Percentiles rank a stretch among this genome's conserved stretches.
phyloP scores from a whole-genome alignment of 1,140 invertebrate genomes.

The Drosophila baimaii region DNA sequence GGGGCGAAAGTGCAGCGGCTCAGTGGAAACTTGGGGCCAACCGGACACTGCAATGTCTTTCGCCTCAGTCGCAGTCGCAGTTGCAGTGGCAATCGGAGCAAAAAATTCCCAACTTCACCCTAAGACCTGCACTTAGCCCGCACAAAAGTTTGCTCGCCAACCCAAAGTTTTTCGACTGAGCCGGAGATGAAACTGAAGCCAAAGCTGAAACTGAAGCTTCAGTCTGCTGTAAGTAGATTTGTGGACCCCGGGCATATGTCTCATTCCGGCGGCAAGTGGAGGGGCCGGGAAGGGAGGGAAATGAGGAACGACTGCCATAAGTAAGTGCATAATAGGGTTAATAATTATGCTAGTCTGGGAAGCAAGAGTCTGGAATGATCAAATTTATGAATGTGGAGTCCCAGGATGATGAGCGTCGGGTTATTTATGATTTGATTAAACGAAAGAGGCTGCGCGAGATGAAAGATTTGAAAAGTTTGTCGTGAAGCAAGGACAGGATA shows the following conservation, averaged over 20 bases:
- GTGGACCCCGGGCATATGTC: slow-evolving; percentile 59
- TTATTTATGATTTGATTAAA: slow-evolving; percentile 35
- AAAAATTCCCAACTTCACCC: slow-evolving; percentile 70
- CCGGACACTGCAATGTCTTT: slow-evolving; percentile 45
- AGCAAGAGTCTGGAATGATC: slow-evolving; percentile 37
- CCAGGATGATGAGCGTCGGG: slow-evolving; percentile 9
- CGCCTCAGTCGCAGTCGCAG: slow-evolving; percentile 49
- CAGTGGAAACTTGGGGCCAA: slow-evolving; percentile 32
- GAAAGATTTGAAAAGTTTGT: neutral
- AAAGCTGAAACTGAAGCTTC: slow-evolving; percentile 29
- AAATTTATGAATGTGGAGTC: slow-evolving; percentile 34
- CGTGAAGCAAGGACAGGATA: neutral
- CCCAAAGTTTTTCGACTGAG: slow-evolving; percentile 61
- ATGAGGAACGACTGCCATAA: slow-evolving; percentile 9
- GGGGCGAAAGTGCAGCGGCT: slow-evolving; percentile 38
- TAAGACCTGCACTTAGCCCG: slow-evolving; percentile 69
- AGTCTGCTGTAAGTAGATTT: slow-evolving; percentile 67
- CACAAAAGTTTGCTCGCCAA: slow-evolving; percentile 56
- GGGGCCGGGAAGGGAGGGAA: slow-evolving; percentile 2
- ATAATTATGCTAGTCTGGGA: slow-evolving; percentile 44
- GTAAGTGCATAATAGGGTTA: slow-evolving; percentile 48
- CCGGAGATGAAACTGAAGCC: slow-evolving; percentile 40
- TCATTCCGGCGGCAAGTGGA: neutral
- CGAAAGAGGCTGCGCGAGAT: neutral
- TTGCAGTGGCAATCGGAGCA: slow-evolving; percentile 45